Evolutionary conservation across 1,140 invertebrate genomes (phyloP).

Genomic region (Saccostrea cuccullata): DNA sequence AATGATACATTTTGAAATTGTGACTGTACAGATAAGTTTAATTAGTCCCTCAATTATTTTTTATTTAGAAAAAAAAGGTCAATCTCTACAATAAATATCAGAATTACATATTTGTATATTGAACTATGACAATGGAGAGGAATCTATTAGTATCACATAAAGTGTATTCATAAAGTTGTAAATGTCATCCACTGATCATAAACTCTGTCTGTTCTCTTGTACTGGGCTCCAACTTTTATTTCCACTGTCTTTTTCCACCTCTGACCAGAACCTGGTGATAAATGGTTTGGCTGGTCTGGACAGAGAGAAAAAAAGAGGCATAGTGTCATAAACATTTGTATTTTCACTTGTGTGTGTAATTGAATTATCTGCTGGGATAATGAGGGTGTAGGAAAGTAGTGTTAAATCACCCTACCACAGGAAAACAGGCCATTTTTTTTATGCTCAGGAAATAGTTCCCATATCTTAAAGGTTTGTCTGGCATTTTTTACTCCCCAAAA

Average conservation of each 20-base stretch:
- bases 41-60: too few species aligned
- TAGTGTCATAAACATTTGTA: slow-evolving; percentile 34
- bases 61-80: too few species aligned
- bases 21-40: too few species aligned
- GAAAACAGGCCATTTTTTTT: background rate
- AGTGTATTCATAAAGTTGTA: background rate
- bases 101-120: background rate
- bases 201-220: slow-evolving; percentile 20
- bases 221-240: slow-evolving; percentile 16
- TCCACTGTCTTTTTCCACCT: background rate
- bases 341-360: slow-evolving; percentile 36
- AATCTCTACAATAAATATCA: too few species aligned
- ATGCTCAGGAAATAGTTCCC: slow-evolving; percentile 5
- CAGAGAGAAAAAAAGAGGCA: background rate
- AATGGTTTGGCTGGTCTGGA: slow-evolving; percentile 13
- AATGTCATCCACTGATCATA: slow-evolving; percentile 28
- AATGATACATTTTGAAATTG: too few species aligned
- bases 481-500: background rate
- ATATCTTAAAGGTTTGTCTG: slow-evolving; percentile 4
- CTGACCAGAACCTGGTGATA: background rate
- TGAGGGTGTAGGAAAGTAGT: background rate
- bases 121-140: slow-evolving; percentile 3
- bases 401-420: slow-evolving; percentile 24
- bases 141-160: slow-evolving; percentile 30
- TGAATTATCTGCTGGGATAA: slow-evolving; percentile 36